A percentile compares a stretch with the other conserved stretches of the same genome.
Conservation (phyloP, 2,888 invertebrate genomes). For the Nyleta sp. region DNA sequence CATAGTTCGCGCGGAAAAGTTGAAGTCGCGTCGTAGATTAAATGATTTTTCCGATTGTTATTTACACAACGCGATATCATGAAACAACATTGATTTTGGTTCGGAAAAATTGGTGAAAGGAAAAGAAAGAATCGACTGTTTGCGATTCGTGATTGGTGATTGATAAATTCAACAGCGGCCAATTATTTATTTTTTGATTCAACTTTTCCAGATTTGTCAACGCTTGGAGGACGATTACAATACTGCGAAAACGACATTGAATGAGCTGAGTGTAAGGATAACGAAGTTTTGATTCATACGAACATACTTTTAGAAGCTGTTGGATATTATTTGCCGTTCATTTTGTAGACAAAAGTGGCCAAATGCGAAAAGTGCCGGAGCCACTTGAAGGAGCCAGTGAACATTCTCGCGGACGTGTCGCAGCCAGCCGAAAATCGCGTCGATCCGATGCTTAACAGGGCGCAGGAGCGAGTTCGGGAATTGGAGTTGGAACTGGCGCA, state of each 20-base stretch:
- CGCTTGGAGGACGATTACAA: constrained; percentile 92
- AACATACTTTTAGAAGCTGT: too few species aligned
- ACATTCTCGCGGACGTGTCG: constrained; percentile 70
- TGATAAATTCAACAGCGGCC: too few species aligned
- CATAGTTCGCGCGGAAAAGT: too few species aligned
- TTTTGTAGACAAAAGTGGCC: constrained; percentile 83
- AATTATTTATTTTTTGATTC: not conserved
- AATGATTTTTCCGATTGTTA: too few species aligned
- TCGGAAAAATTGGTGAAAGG: too few species aligned
- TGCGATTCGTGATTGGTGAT: too few species aligned
- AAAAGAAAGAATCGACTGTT: too few species aligned
- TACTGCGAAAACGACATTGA: constrained; percentile 85
- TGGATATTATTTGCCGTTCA: not conserved
- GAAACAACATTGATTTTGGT: too few species aligned
- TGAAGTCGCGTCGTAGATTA: too few species aligned
- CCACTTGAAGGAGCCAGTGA: constrained; percentile 72
- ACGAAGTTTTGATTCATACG: too few species aligned
- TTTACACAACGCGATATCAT: too few species aligned
- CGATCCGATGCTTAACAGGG: constrained; percentile 80
- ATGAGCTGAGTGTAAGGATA: constrained; percentile 86
- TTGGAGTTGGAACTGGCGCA: constrained; percentile 98
- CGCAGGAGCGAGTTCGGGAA: constrained; percentile 90
- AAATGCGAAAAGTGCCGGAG: constrained; percentile 84
- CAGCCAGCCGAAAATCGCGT: constrained; percentile 77
- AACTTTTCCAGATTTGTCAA: constrained; percentile 87